These are phyloP conservation scores for Promerops cafer DNA, from an alignment of 2,113 vertebrate genomes.

Conservation along the genomic window DNA sequence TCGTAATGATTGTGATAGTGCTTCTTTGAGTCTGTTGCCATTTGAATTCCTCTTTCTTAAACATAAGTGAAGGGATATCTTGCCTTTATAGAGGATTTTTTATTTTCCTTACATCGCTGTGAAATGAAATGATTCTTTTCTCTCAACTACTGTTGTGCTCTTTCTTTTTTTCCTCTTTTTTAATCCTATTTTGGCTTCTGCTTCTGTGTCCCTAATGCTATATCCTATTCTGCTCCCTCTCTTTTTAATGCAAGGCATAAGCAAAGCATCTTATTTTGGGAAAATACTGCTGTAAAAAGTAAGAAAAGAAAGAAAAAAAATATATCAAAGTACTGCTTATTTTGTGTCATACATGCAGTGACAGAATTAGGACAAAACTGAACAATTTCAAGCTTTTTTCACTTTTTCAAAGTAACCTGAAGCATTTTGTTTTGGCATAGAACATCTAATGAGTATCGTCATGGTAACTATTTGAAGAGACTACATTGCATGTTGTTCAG, in stretches of 20 bases:
- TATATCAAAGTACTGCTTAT: constrained; percentile 2
- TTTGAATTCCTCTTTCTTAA: not conserved
- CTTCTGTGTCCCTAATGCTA: not conserved
- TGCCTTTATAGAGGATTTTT: not conserved
- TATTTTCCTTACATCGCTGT: not conserved
- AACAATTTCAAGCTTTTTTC: constrained; percentile 1
- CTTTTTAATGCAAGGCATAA: not conserved
- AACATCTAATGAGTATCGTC: constrained; percentile 26
- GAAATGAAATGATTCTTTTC: not conserved
- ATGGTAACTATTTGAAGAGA: constrained; percentile 23
- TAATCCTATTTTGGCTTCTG: not conserved
- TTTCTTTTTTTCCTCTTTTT: not conserved
- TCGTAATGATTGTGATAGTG: not conserved
- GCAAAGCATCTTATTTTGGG: constrained; percentile 10
- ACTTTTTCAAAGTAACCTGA: constrained; percentile 39
- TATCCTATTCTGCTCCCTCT: not conserved
- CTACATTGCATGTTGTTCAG: not conserved
- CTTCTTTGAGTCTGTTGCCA: not conserved
- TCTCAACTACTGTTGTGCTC: not conserved
- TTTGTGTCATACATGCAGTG: not conserved
- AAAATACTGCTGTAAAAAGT: constrained; percentile 3
- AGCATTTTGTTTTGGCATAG: constrained; percentile 43
- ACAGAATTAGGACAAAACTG: constrained; percentile 50
- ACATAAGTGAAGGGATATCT: not conserved
- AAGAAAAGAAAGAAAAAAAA: not conserved